These are phyloP conservation scores for Calonectris borealis DNA, from an alignment of 2,113 vertebrate species.

Conservation along the genomic window DNA sequence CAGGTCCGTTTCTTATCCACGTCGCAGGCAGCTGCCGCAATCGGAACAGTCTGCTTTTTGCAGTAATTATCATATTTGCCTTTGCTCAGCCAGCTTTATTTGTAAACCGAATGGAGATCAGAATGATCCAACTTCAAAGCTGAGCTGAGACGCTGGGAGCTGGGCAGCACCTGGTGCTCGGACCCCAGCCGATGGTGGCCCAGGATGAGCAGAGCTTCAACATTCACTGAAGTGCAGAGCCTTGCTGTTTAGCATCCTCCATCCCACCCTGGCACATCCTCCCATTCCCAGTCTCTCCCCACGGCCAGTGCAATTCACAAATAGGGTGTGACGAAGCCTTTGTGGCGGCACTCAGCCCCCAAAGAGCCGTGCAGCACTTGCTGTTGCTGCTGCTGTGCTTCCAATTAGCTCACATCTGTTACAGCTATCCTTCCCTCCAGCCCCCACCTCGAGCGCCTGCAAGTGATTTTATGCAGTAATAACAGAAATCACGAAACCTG, in stretches of 20 bases:
- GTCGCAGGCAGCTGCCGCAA: neutral
- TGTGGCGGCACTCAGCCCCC: neutral
- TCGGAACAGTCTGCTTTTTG: neutral
- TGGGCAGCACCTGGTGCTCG: neutral
- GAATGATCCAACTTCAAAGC: neutral
- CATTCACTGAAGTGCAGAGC: rapidly evolving
- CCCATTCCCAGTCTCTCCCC: neutral
- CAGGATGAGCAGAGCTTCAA: rapidly evolving
- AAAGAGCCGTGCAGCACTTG: neutral
- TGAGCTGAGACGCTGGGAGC: neutral
- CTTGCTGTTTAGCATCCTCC: neutral
- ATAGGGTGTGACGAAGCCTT: neutral
- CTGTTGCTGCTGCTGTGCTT: slow-evolving; percentile 38
- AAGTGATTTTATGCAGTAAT: slow-evolving; percentile 64
- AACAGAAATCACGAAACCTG: slow-evolving; percentile 63
- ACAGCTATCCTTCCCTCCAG: neutral
- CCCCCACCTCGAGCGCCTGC: slow-evolving; percentile 45
- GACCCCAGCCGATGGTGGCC: rapidly evolving
- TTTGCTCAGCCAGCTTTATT: neutral
- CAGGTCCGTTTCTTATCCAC: rapidly evolving
- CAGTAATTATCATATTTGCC: neutral
- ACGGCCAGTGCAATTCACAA: neutral
- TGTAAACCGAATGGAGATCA: neutral
- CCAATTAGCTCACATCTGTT: slow-evolving; percentile 57
- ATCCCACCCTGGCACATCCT: neutral